Base-by-base conservation (phyloP, 2,113 vertebrate species). In the Proteles cristata region DNA sequence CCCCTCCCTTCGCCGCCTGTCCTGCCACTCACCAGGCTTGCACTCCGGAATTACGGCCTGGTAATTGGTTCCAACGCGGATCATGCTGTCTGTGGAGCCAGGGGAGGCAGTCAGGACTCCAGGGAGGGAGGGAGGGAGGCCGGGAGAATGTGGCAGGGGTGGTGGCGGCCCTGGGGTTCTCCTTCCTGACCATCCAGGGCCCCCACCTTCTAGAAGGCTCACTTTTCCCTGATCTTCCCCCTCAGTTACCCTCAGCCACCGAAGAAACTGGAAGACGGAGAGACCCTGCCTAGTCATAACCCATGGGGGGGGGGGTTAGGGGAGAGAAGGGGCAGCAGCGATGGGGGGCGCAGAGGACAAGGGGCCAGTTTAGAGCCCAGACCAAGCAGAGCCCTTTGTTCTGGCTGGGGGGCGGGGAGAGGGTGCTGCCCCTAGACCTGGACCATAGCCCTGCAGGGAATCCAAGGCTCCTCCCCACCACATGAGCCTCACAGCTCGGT, bases 31-130 rank as follows among this genome's bases (percentile, higher is more conserved):
- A 99, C 99, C 99, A 99, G 99, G 99, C 98, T 99, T 99, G 98
- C 99, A 99, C 98, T 99, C 99, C 25, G 99, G 99, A 96, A 99
- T 99, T 98, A 99, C 99, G 21, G 99, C 99, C 96, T 99, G 99
- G 98, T 99, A 99, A 99, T 99, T 99, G 94, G 99, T 99, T 95
- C 99, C 99, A 96, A 99, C 99, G 94, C 99, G 98, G 98, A 99
- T 99, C 99, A 99, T 99, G 96, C 99, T 99, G 98, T 99, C 99
- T 99, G 98, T 87, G 97, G 96, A 97, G 95, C 84, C 83, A 95
- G 89, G 85, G 92, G 63, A 92, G 82, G 68, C 84, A 82, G 77
- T 96, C 53, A 97, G 95, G 88, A 28, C 97, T 93, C 94, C 93
- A 74, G 96, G 61, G 93, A 86, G 63, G 81, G 77, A 33, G 28